phyloP scores from a whole-genome alignment of 1,140 invertebrate species.

The Sesamia nonagrioides region DNA sequence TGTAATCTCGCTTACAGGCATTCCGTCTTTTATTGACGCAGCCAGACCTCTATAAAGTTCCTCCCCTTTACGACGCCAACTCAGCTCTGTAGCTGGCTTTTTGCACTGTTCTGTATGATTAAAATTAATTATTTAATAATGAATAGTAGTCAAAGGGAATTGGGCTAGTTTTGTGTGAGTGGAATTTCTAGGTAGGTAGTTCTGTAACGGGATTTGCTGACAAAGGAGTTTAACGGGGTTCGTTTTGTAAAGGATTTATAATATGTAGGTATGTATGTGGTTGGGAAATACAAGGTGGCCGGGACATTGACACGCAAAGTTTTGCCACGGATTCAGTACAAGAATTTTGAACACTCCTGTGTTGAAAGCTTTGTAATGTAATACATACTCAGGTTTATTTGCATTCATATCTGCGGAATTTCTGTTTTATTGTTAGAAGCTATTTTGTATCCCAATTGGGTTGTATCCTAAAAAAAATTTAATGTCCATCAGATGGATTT shows the following conservation, averaged over 20 bases:
- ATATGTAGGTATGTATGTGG: background rate
- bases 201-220: background rate
- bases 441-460: too few relatives aligned
- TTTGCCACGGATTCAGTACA: too few relatives aligned
- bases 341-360: too few relatives aligned
- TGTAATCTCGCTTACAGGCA: constrained; percentile 44
- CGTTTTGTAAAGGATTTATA: constrained; percentile 1
- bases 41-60: constrained; percentile 58
- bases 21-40: constrained; percentile 54
- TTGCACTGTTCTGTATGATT: constrained; percentile 48
- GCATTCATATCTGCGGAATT: too few relatives aligned
- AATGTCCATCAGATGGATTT: too few relatives aligned
- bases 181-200: background rate
- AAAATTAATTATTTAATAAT: constrained; percentile 58
- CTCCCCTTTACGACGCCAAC: constrained; percentile 56
- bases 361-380: too few relatives aligned
- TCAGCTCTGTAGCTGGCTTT: constrained; percentile 40
- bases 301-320: too few relatives aligned
- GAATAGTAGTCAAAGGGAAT: constrained; percentile 13
- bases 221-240: background rate
- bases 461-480: too few relatives aligned
- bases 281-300: background rate
- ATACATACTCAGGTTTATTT: too few relatives aligned
- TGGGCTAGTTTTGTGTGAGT: background rate
- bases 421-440: too few relatives aligned